A percentile compares a stretch with the other conserved stretches of the same genome.
Evolutionary conservation across 1,140 invertebrate species (phyloP).

Genomic region (Lasioglossum albipes): DNA sequence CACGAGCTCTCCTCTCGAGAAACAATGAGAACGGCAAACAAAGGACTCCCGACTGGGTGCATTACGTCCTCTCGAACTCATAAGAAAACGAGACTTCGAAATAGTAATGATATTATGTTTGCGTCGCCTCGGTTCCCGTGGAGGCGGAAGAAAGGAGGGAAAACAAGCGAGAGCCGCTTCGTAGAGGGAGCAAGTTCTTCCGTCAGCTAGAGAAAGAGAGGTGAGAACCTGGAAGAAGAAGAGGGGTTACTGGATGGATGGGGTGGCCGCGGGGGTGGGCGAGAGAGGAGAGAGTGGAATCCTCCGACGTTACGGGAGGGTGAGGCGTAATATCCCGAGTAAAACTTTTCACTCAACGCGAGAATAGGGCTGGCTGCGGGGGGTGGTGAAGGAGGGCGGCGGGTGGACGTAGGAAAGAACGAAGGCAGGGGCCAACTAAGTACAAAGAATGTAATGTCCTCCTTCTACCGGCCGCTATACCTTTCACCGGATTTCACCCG

Average conservation of each 20-base stretch:
- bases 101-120: conserved; percentile 79
- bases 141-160: neutral
- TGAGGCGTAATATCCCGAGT: conserved; percentile 78
- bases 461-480: conserved; percentile 58
- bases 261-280: conserved; percentile 48
- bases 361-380: conserved; percentile 64
- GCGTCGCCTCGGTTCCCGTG: conserved; percentile 51
- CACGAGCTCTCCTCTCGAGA: conserved; percentile 45
- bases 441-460: conserved; percentile 74
- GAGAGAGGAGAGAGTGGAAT: conserved; percentile 59
- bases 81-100: conserved; percentile 78
- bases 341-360: conserved; percentile 80
- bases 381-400: conserved; percentile 36
- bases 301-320: conserved; percentile 60
- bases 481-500: conserved; percentile 70
- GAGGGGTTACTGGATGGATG: conserved; percentile 23
- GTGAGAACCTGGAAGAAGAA: conserved; percentile 15
- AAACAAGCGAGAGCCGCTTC: neutral
- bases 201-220: conserved; percentile 8
- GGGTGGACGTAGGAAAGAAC: conserved; percentile 31
- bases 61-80: conserved; percentile 75
- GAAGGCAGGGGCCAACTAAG: conserved; percentile 59
- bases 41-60: conserved; percentile 68
- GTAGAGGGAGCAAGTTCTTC: neutral
- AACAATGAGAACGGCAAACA: conserved; percentile 77